Evolutionary conservation across 2,113 vertebrate species (phyloP).

Genomic region (Oreocharis arfaki): DNA sequence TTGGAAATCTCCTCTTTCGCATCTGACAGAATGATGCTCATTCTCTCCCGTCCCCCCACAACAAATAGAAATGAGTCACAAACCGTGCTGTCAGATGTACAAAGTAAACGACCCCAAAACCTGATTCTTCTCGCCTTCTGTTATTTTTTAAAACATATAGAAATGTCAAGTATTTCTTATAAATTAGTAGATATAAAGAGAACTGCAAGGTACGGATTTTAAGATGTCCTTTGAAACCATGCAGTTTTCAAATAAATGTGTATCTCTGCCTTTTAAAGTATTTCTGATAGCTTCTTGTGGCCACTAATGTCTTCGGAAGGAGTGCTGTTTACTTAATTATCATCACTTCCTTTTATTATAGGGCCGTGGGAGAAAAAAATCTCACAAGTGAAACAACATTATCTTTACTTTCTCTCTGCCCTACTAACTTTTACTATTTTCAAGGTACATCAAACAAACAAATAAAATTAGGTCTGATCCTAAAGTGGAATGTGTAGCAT

Average conservation of each 20-base stretch:
- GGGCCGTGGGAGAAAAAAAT: background rate
- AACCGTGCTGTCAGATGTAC: background rate
- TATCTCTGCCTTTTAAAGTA: background rate
- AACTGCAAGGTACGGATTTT: background rate
- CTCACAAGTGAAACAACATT: background rate
- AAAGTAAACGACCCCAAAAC: background rate
- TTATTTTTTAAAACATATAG: background rate
- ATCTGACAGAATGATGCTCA: rapidly evolving
- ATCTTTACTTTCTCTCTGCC: slow-evolving; percentile 5
- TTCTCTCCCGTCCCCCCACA: background rate
- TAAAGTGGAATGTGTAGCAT: background rate
- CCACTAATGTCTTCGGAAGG: background rate
- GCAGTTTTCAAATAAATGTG: background rate
- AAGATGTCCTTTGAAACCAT: background rate
- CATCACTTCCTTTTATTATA: background rate
- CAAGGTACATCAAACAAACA: slow-evolving; percentile 44
- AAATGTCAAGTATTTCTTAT: background rate
- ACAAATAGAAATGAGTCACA: background rate
- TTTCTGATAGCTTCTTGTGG: background rate
- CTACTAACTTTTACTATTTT: background rate
- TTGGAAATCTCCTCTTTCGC: background rate
- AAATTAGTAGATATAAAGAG: background rate
- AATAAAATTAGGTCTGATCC: slow-evolving; percentile 15
- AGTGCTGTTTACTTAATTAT: slow-evolving; percentile 28
- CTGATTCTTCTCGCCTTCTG: background rate